Evolutionary conservation across 1,140 invertebrate species (phyloP), one percentile per base, ranked within the genome.

Genomic region (Trichogramma pretiosum): DNA sequence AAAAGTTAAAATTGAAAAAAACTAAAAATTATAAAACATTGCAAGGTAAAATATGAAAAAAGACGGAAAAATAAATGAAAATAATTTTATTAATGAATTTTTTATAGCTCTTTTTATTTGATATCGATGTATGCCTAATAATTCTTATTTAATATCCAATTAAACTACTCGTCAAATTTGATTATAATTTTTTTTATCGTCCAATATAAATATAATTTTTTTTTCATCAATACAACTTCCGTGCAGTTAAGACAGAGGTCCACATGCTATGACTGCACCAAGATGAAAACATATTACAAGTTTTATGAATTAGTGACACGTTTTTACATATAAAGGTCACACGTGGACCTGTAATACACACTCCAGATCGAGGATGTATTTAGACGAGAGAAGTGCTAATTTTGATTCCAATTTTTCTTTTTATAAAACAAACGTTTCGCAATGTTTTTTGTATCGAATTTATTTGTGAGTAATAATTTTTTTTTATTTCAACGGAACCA

Each of bases 241-340:
- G n/a, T n/a, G n/a, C n/a, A 28, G 28, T 46, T 39, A 34, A 38
- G 18, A 38, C 21, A 50, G 34, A 19, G 41, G 46, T 43, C 48
- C 56, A 58, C 50, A 28, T 44, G 33, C 26, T n/a, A n/a, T n/a
- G n/a, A n/a, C n/a, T n/a, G n/a, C n/a, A n/a, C n/a, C n/a, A n/a
- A n/a, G n/a, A n/a, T 30, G 32, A 16, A 57, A 60, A 63, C 48
- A 51, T 35, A 46, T 56, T 48, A 48, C 46, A 52, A 52, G 30
- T 56, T 56, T 51, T 44, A 40, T 49, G n/a, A 52, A 63, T 62
- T 63, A 60, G 55, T 59, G 47, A 50, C 36, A n/a, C n/a, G 18
- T 2, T 40, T 46, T 44, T 50, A 28, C 24, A 28, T 60, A 60
- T 48, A 60, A 46, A 56, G 37, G 26, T 52, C 26, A 41, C 32